These are phyloP conservation scores for Anseranas semipalmata DNA, from an alignment of 2,113 vertebrate species.

Conservation along the genomic window DNA sequence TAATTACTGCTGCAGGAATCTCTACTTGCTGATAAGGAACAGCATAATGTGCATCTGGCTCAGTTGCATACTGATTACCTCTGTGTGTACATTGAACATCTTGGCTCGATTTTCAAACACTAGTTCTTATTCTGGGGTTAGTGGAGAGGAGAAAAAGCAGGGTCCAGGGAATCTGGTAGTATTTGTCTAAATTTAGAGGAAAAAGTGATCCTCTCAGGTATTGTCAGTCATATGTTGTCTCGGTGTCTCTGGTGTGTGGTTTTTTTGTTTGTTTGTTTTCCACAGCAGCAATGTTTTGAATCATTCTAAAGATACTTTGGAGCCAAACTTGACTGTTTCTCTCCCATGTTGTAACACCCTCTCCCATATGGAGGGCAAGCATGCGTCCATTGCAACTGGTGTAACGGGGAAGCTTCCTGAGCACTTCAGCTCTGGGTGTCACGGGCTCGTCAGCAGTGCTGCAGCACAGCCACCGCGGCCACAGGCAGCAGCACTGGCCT, in stretches of 20 bases:
- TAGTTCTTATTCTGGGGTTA: not conserved
- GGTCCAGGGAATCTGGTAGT: not conserved
- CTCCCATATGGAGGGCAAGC: not conserved
- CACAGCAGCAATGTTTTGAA: not conserved
- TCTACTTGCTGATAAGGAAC: conserved; percentile 19
- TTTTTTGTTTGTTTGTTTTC: not conserved
- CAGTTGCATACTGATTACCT: not conserved
- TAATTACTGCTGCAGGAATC: conserved; percentile 45
- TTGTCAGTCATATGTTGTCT: accelerated
- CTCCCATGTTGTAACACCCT: accelerated
- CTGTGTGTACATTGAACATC: not conserved
- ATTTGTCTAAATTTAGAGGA: not conserved
- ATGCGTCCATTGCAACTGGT: not conserved
- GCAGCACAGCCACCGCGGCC: not conserved
- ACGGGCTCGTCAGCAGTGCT: not conserved
- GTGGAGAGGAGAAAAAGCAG: not conserved
- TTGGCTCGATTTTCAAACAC: not conserved
- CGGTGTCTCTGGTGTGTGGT: not conserved
- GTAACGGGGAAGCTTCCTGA: not conserved
- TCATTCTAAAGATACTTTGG: not conserved
- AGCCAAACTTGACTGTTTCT: not conserved
- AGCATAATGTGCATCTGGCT: conserved; percentile 46
- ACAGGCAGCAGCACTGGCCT: not conserved
- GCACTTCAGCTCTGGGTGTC: not conserved
- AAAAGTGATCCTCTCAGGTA: not conserved